These are phyloP conservation scores for Loripinus fragilis DNA, from an alignment of 2,888 invertebrate genomes.

Conservation along the genomic window DNA sequence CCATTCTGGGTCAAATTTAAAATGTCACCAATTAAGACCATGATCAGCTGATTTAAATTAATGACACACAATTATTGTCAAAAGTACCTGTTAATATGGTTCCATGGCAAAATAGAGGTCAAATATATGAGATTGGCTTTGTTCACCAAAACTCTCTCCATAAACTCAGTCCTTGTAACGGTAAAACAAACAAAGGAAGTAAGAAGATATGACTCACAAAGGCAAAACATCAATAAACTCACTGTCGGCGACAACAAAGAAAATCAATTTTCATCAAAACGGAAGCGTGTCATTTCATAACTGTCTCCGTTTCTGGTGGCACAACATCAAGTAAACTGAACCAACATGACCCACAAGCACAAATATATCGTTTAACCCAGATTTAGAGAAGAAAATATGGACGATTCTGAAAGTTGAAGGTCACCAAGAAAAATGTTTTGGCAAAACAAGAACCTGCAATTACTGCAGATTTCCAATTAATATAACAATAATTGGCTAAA, in stretches of 20 bases:
- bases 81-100: too few species aligned
- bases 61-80: too few species aligned
- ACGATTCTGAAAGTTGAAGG: neutral
- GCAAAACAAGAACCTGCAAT: neutral
- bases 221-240: neutral
- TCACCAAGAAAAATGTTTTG: neutral
- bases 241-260: neutral
- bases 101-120: too few species aligned
- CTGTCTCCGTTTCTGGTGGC: neutral
- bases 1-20: too few species aligned
- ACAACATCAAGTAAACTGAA: neutral
- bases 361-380: neutral
- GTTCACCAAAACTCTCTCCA: too few species aligned
- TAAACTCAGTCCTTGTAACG: too few species aligned
- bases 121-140: too few species aligned
- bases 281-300: neutral
- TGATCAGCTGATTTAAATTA: too few species aligned
- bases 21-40: too few species aligned
- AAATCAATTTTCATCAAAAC: neutral
- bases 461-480: neutral
- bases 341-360: neutral
- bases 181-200: too few species aligned
- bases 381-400: conserved; percentile 1
- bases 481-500: neutral
- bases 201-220: neutral